Evolutionary conservation across 2,797 vertebrate genomes (phyloP), one percentile per base, ranked within the genome.

Genomic region (Somateria mollissima): DNA sequence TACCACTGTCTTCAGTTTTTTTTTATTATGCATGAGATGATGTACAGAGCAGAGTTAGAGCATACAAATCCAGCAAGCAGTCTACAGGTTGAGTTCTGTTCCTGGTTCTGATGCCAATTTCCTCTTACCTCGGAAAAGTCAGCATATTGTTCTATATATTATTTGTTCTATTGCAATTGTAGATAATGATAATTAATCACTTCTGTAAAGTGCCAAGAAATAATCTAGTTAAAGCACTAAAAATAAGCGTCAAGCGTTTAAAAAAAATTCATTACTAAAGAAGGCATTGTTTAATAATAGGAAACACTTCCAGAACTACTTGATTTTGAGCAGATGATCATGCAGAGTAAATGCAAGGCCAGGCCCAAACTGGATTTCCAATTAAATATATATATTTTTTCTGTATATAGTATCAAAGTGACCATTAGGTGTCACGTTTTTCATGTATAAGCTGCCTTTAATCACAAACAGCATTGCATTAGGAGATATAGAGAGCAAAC

Each of bases 1-100:
- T 56, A 65, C 13, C 21, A 19, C 11, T 24, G 12, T 24, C 24
- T 70, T 54, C 18, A 3, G 15, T 1, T 17, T 28, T 37, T 37
- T 72, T 72, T 45, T 45, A 45, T 64, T 34, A 70, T 4, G 8
- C 30, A 24, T 2, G 24, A 94, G 69, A 8, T 43, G 56, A 36
- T 27, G 27, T 20, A 47, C 30, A 47, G 51, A 16, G 32, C 54
- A 74, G 61, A 21, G 45, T 37, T 47, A 56, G 1, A 72, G 47
- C 39, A 28, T 39, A 70, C 34, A 28, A 54, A 49, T n/a, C 41
- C 25, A 66, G 30, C 0, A 1, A 66, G 30, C 0, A 1, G 15
- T n/a, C n/a, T 54, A n/a, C 27, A 60, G 17, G 57, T 0, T 56
- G 11, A 80, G 5, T 72, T 90, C 47, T 3, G 0, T n/a, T 91